Percentiles rank a stretch among this genome's conserved stretches.
Evolutionary conservation across 2,888 invertebrate genomes (phyloP).

Genomic region (Biston stratarius): DNA sequence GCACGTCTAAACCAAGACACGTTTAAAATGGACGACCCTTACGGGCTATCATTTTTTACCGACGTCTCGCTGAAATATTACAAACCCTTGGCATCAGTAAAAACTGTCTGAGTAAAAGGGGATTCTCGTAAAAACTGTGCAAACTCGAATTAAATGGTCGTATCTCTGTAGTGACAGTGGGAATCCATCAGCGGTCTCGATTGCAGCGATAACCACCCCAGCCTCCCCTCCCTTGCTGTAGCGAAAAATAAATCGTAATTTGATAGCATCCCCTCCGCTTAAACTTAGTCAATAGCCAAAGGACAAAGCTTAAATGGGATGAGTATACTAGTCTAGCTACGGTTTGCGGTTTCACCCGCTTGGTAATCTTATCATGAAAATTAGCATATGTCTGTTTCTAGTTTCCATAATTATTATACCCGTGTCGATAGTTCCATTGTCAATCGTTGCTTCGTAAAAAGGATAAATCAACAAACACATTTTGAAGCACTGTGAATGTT

Average conservation of each 20-base stretch:
- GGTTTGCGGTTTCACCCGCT: too few species aligned
- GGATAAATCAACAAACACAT: too few species aligned
- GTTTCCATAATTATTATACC: too few species aligned
- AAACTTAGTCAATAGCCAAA: conserved; percentile 44
- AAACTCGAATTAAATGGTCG: conserved; percentile 81
- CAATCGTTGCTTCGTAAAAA: too few species aligned
- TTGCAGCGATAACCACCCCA: conserved; percentile 64
- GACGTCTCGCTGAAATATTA: conserved; percentile 54
- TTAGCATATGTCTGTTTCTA: too few species aligned
- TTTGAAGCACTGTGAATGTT: too few species aligned
- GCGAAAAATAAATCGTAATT: conserved; percentile 72
- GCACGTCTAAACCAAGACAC: conserved; percentile 18
- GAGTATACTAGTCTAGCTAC: not conserved
- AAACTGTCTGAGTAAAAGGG: conserved; percentile 59
- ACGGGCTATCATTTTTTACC: conserved; percentile 39
- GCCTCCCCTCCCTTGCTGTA: conserved; percentile 42
- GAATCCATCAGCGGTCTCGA: conserved; percentile 77
- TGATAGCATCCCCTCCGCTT: conserved; percentile 59
- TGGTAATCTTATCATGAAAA: too few species aligned
- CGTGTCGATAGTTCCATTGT: too few species aligned
- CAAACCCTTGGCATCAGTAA: conserved; percentile 55
- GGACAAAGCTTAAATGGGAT: conserved; percentile 45
- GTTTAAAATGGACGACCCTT: conserved; percentile 29
- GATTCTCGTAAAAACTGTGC: conserved; percentile 71
- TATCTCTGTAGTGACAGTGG: conserved; percentile 73